Conservation (phyloP, 53 echinoderm and acorn worm species). For the Arbacia lixula region DNA sequence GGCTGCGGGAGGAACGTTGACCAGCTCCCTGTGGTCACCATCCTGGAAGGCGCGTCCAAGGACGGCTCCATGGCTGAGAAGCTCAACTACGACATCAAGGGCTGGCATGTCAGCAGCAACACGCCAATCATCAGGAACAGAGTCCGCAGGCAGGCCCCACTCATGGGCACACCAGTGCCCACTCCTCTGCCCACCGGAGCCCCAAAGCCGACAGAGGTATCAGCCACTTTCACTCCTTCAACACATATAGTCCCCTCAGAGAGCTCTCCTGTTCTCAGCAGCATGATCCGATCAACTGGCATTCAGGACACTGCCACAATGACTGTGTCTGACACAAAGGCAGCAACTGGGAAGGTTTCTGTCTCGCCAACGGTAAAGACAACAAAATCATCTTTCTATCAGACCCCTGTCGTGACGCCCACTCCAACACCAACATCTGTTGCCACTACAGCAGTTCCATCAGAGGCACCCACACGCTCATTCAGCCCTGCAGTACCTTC, state of each 20-base stretch:
- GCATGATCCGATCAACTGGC: conserved; percentile 50
- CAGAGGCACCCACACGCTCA: conserved; percentile 61
- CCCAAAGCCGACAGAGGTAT: conserved; percentile 70
- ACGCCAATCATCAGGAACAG: conserved; percentile 67
- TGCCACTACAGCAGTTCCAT: background rate
- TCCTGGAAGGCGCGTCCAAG: conserved; percentile 85
- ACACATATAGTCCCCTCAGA: conserved; percentile 60
- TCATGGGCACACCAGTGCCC: conserved; percentile 85
- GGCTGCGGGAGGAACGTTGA: conserved; percentile 87
- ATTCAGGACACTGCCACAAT: conserved; percentile 53
- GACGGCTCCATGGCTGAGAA: conserved; percentile 94
- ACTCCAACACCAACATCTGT: conserved; percentile 72
- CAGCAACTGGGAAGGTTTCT: conserved; percentile 31
- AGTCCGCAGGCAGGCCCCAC: conserved; percentile 75
- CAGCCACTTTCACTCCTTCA: conserved; percentile 66
- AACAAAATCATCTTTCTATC: conserved; percentile 52
- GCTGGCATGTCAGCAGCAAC: conserved; percentile 92
- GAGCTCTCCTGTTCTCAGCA: conserved; percentile 71
- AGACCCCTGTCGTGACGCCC: conserved; percentile 66
- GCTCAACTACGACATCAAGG: conserved; percentile 86
- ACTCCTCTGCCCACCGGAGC: conserved; percentile 77
- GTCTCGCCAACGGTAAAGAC: conserved; percentile 48
- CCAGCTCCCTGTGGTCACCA: conserved; percentile 91
- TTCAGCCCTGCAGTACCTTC: conserved; percentile 66
- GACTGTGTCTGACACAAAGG: conserved; percentile 16